These are phyloP conservation scores for Agrotis puta DNA, from an alignment of 2,888 invertebrate species.

Conservation along the genomic window DNA sequence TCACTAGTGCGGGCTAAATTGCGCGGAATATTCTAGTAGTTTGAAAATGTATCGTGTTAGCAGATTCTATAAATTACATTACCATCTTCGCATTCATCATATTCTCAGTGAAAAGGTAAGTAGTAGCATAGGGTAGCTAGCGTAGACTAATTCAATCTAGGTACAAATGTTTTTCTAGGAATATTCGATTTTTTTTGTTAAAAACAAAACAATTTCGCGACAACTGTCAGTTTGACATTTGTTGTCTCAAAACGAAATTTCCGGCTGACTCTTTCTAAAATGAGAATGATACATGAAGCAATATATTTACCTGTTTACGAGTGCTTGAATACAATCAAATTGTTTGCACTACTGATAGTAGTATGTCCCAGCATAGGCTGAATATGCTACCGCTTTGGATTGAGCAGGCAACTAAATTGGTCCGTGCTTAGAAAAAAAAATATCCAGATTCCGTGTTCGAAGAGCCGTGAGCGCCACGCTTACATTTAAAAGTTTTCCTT, in stretches of 20 bases:
- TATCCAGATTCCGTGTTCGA: too few species aligned
- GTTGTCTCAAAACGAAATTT: constrained; percentile 18
- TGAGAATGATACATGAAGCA: background rate
- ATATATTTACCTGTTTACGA: background rate
- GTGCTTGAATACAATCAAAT: too few species aligned
- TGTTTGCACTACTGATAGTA: too few species aligned
- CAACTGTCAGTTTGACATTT: constrained; percentile 34
- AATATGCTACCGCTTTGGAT: background rate
- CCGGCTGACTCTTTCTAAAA: too few species aligned
- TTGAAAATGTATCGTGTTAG: background rate
- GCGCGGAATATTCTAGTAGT: background rate
- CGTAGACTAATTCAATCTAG: background rate
- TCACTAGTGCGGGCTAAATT: constrained; percentile 11
- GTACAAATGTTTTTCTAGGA: too few species aligned
- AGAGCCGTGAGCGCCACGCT: too few species aligned
- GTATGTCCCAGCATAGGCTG: background rate
- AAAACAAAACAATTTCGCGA: constrained; percentile 34
- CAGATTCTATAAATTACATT: too few species aligned
- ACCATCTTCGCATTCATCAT: background rate
- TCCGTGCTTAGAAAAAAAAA: too few species aligned
- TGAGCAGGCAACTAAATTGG: background rate
- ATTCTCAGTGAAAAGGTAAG: constrained; percentile 39
- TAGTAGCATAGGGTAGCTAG: constrained; percentile 35
- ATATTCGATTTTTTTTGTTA: too few species aligned
- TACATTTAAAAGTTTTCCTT: too few species aligned